A percentile compares a stretch with the other conserved stretches of the same genome.
Evolutionary conservation across 2,888 invertebrate species (phyloP).

Genomic region (Apotomis capreana): DNA sequence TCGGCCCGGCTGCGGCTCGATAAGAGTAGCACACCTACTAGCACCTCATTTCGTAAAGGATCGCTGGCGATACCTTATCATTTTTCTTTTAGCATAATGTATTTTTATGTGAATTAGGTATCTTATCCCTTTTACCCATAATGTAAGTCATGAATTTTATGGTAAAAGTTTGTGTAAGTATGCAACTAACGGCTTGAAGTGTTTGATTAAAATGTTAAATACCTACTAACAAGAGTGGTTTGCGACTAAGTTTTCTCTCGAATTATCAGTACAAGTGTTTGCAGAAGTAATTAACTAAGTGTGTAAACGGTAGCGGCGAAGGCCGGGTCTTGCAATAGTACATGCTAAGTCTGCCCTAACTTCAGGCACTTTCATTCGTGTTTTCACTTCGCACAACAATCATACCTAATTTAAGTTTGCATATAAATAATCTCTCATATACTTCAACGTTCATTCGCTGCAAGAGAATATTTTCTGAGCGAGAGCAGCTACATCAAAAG

Average conservation of each 20-base stretch:
- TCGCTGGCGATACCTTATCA: conserved; percentile 80
- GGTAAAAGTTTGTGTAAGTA: conserved; percentile 64
- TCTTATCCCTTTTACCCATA: conserved; percentile 66
- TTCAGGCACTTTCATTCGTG: conserved; percentile 41
- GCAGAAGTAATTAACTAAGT: conserved; percentile 49
- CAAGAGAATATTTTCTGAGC: conserved; percentile 27
- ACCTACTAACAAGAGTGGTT: conserved; percentile 78
- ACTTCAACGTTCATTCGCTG: conserved; percentile 42
- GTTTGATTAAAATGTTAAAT: conserved; percentile 70
- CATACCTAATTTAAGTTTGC: conserved; percentile 46
- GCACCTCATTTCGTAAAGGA: conserved; percentile 79
- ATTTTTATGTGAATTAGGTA: conserved; percentile 70
- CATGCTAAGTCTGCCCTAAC: conserved; percentile 59
- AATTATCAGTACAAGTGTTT: conserved; percentile 59
- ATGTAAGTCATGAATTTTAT: conserved; percentile 62
- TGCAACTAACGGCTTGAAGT: conserved; percentile 79
- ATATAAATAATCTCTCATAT: conserved; percentile 47
- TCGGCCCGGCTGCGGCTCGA: conserved; percentile 10
- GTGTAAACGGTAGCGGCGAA: conserved; percentile 57
- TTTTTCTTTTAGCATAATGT: conserved; percentile 78
- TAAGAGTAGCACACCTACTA: conserved; percentile 55
- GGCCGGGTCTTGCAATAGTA: conserved; percentile 81
- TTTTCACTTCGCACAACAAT: conserved; percentile 69
- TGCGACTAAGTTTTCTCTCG: conserved; percentile 71
- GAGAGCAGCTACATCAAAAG: conserved; percentile 34